Percentiles rank a stretch among this genome's conserved stretches.
These are phyloP conservation scores for Habrosyne pyritoides DNA, from an alignment of 2,888 invertebrate species.

Conservation along the genomic window DNA sequence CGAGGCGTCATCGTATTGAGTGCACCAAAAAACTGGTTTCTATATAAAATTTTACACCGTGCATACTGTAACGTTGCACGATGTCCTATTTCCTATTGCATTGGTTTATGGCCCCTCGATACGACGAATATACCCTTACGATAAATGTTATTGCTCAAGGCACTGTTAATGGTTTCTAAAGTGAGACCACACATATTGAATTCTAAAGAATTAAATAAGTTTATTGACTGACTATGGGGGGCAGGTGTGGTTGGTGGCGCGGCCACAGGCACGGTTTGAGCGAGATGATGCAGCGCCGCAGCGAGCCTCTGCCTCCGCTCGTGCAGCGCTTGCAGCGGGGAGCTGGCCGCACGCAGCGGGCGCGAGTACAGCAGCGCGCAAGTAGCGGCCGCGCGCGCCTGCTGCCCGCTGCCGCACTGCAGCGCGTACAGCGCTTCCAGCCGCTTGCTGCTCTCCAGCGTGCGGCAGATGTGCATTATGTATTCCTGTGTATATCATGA, in stretches of 20 bases:
- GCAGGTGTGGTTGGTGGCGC: too few species aligned
- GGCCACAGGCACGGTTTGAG: constrained; percentile 85
- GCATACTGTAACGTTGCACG: too few species aligned
- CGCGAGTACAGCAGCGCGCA: constrained; percentile 90
- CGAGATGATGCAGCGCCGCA: constrained; percentile 70
- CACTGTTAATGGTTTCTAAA: too few species aligned
- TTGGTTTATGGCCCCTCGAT: too few species aligned
- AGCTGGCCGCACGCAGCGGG: constrained; percentile 35
- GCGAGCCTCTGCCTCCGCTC: constrained; percentile 72
- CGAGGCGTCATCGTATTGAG: too few species aligned
- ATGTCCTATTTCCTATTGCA: too few species aligned
- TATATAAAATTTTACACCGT: too few species aligned
- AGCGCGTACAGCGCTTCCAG: constrained; percentile 89
- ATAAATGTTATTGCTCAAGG: too few species aligned
- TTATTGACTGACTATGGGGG: not conserved
- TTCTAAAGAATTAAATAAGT: too few species aligned
- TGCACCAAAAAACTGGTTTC: too few species aligned
- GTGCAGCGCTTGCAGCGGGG: constrained; percentile 81
- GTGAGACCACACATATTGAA: too few species aligned
- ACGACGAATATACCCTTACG: too few species aligned
- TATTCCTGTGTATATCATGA: constrained; percentile 75
- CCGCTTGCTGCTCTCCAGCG: constrained; percentile 87
- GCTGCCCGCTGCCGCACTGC: constrained; percentile 88
- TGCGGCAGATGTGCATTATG: constrained; percentile 87
- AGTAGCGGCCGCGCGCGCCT: constrained; percentile 90